These are phyloP conservation scores for Harpagus bidentatus DNA, from an alignment of 2,113 vertebrate genomes.

Conservation along the genomic window DNA sequence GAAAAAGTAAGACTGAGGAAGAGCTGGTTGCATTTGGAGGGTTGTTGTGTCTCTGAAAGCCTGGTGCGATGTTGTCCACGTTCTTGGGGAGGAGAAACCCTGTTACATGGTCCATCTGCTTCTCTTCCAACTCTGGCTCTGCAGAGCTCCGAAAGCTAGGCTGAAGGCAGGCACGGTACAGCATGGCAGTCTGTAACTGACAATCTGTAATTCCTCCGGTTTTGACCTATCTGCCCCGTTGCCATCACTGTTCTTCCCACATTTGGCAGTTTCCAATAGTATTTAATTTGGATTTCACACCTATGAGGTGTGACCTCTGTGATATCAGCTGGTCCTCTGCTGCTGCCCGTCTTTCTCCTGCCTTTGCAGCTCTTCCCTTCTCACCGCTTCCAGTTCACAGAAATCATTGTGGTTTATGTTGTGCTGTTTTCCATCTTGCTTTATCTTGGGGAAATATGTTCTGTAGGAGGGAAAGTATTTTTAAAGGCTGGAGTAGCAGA, in stretches of 20 bases:
- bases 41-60: neutral
- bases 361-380: neutral
- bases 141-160: accelerated
- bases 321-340: neutral
- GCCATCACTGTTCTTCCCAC: neutral
- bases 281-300: neutral
- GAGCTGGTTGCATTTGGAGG: neutral
- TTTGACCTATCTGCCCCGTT: neutral
- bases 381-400: neutral
- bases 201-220: accelerated
- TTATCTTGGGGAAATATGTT: neutral
- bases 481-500: neutral
- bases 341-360: accelerated
- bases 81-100: neutral
- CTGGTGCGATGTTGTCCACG: accelerated
- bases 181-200: accelerated
- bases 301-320: neutral
- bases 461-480: neutral
- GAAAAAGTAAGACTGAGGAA: neutral
- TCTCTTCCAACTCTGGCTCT: neutral
- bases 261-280: neutral
- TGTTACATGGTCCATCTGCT: neutral
- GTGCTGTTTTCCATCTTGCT: neutral
- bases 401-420: accelerated
- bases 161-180: neutral